A percentile compares a stretch with the other conserved stretches of the same genome.
Evolutionary conservation across 2,797 vertebrate species (phyloP).

Genomic region (Spatula clypeata): DNA sequence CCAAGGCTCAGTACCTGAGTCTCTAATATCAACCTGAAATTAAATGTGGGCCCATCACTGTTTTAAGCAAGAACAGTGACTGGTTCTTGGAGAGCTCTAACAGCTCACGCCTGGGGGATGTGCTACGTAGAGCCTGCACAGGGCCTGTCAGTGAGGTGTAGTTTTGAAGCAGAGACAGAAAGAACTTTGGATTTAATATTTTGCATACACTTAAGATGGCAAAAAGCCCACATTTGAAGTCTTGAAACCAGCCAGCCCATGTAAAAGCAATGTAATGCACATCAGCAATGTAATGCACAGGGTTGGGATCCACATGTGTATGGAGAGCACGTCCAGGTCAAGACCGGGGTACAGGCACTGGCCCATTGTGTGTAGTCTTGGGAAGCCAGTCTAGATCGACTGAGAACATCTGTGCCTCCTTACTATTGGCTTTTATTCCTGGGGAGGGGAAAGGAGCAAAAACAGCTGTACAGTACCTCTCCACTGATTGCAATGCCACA

Average conservation of each 20-base stretch:
- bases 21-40: neutral
- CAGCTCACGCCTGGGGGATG: too few relatives aligned
- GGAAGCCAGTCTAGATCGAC: neutral
- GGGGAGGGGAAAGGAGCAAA: neutral
- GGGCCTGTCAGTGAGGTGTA: neutral
- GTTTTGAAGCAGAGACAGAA: neutral
- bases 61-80: neutral
- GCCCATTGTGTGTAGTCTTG: neutral
- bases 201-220: neutral
- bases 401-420: neutral
- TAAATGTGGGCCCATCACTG: neutral
- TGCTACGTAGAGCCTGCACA: fast-evolving
- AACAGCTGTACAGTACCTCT: neutral
- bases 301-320: neutral
- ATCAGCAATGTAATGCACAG: neutral
- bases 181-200: neutral
- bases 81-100: neutral
- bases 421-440: neutral
- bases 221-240: neutral
- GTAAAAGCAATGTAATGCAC: neutral
- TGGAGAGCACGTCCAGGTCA: neutral
- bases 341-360: neutral
- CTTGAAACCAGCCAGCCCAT: neutral
- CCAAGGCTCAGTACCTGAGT: fast-evolving
- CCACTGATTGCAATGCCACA: neutral